A percentile compares a stretch with the other conserved stretches of the same genome.
phyloP scores from a whole-genome alignment of 2,888 invertebrate genomes.

The Scaeva pyrastri region DNA sequence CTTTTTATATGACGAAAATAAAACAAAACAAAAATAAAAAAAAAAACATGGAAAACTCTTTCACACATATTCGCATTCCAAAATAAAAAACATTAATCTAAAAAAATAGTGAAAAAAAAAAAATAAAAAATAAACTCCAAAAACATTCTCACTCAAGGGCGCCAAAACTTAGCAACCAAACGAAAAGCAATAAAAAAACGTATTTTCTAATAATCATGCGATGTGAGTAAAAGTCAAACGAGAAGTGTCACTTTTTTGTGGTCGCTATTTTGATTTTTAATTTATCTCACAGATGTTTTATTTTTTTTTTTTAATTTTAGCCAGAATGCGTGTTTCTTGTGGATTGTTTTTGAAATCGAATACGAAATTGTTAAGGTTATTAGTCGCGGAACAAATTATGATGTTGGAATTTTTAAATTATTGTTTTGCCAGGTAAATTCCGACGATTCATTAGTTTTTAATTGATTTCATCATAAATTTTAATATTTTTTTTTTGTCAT shows the following conservation, averaged over 20 bases:
- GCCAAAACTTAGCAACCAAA: constrained; percentile 7
- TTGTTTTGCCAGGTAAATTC: constrained; percentile 43
- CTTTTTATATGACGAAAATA: constrained; percentile 7
- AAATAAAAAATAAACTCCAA: background rate
- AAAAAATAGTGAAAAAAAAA: background rate
- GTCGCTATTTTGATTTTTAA: constrained; percentile 24
- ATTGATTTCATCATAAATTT: constrained; percentile 54
- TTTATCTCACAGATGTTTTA: constrained; percentile 38
- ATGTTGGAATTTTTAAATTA: constrained; percentile 29
- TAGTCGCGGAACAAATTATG: constrained; percentile 42
- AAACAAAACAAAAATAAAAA: too few relatives aligned
- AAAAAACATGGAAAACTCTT: constrained; percentile 67
- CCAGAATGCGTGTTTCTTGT: background rate
- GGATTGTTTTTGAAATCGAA: constrained; percentile 43
- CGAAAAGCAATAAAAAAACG: background rate
- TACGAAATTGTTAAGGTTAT: constrained; percentile 25
- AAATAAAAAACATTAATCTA: constrained; percentile 21
- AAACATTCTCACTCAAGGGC: constrained; percentile 51
- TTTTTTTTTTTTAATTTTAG: constrained; percentile 12
- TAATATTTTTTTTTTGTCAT: too few relatives aligned
- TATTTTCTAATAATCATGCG: background rate
- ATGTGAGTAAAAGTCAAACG: constrained; percentile 1
- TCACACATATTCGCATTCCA: constrained; percentile 56
- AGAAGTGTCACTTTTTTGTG: constrained; percentile 18
- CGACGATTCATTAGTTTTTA: constrained; percentile 49